Conservation (phyloP, 2,888 invertebrate genomes). For the Mycalesis mineus region DNA sequence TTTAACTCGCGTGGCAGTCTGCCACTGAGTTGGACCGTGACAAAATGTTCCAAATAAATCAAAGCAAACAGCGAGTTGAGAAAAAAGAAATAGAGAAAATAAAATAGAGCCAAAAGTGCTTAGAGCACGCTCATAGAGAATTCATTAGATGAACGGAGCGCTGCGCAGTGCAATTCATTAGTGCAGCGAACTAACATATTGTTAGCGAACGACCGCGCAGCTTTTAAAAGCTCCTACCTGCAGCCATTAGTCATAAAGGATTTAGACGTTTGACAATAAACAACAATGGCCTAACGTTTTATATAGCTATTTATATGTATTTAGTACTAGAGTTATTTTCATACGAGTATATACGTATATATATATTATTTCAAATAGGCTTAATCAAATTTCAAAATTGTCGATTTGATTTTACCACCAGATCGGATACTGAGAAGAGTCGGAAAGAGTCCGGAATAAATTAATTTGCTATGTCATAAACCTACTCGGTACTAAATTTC, state of each 20-base stretch:
- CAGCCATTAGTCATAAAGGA: background rate
- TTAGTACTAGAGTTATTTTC: too few relatives aligned
- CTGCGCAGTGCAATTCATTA: background rate
- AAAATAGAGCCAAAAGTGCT: background rate
- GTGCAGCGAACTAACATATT: background rate
- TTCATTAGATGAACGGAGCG: slow-evolving; percentile 1
- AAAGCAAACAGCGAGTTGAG: background rate
- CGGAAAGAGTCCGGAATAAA: too few relatives aligned
- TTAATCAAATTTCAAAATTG: too few relatives aligned
- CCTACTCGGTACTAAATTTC: too few relatives aligned
- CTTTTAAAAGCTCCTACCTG: background rate
- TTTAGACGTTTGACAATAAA: too few relatives aligned
- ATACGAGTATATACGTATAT: too few relatives aligned
- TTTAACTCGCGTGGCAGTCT: background rate
- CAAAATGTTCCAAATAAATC: background rate
- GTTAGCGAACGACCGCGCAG: background rate
- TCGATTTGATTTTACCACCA: too few relatives aligned
- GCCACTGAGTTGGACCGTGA: background rate
- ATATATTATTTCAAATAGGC: too few relatives aligned
- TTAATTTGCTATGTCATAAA: too few relatives aligned
- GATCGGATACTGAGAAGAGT: too few relatives aligned
- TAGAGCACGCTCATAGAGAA: slow-evolving; percentile 2
- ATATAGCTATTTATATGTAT: too few relatives aligned
- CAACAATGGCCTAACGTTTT: too few relatives aligned
- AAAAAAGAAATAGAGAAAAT: background rate